A percentile compares a stretch with the other conserved stretches of the same genome.
phyloP scores from a whole-genome alignment of 2,888 invertebrate species.

The Sminthurides aquaticus region DNA sequence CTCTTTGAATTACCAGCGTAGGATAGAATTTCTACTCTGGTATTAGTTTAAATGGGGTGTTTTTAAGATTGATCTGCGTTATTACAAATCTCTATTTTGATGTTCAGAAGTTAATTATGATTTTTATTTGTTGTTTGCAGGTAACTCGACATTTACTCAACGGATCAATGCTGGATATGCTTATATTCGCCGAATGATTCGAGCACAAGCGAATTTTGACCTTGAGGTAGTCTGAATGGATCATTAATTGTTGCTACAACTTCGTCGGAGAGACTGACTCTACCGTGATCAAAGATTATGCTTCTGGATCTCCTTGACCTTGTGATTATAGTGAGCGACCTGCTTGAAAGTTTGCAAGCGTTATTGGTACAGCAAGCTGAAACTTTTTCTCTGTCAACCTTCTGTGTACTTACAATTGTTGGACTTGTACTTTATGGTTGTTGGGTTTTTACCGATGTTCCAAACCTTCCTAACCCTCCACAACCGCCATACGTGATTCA shows the following conservation, averaged over 20 bases:
- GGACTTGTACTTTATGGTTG: conserved; percentile 26
- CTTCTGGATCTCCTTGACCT: conserved; percentile 39
- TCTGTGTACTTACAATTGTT: conserved; percentile 20
- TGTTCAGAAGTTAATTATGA: background rate
- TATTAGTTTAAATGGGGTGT: no score
- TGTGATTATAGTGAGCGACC: conserved; percentile 30
- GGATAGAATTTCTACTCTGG: no score
- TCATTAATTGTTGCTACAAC: background rate
- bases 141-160: no score
- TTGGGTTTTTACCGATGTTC: conserved; percentile 41
- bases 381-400: conserved; percentile 24
- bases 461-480: conserved; percentile 33
- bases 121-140: no score
- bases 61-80: no score
- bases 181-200: no score
- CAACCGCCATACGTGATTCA: conserved; percentile 38
- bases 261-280: background rate
- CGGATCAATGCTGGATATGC: no score
- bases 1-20: no score
- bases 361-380: conserved; percentile 25
- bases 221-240: background rate
- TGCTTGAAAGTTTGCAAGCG: conserved; percentile 28
- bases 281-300: conserved; percentile 26
- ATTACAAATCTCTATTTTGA: no score
- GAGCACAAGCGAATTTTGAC: no score